phyloP scores from a whole-genome alignment of 2,888 invertebrate species.

The Hydriomena furcata region DNA sequence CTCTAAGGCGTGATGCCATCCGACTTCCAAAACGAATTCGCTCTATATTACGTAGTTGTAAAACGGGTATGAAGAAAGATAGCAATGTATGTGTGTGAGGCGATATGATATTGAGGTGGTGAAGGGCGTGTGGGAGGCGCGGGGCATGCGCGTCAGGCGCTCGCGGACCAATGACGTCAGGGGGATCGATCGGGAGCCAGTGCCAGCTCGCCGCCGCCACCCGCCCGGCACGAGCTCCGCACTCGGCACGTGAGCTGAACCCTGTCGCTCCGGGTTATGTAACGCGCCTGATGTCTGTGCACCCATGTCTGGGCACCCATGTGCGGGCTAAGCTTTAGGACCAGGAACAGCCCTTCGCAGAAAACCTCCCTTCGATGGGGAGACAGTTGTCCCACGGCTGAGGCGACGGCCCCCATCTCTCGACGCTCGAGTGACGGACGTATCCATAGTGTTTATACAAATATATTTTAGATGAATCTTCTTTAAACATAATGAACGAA shows the following conservation, averaged over 20 bases:
- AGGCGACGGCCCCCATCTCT: constrained; percentile 30
- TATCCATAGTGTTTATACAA: constrained; percentile 42
- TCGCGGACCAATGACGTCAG: constrained; percentile 70
- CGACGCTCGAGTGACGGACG: constrained; percentile 33
- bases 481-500: constrained; percentile 41
- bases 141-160: constrained; percentile 49
- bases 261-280: constrained; percentile 57
- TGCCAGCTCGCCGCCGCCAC: constrained; percentile 25
- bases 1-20: constrained; percentile 1
- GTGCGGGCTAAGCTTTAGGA: constrained; percentile 97
- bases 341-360: constrained; percentile 98
- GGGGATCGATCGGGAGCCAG: constrained; percentile 59
- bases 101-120: constrained; percentile 15
- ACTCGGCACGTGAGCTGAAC: constrained; percentile 56
- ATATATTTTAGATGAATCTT: constrained; percentile 48
- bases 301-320: constrained; percentile 81
- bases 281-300: constrained; percentile 65
- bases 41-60: not conserved
- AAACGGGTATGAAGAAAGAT: not conserved
- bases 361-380: constrained; percentile 98
- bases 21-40: constrained; percentile 18
- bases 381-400: constrained; percentile 88
- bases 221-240: constrained; percentile 44
- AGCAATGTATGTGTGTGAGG: constrained; percentile 37
- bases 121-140: constrained; percentile 36